Evolutionary conservation across 2,113 vertebrate species (phyloP).

Genomic region (Scopus umbretta): DNA sequence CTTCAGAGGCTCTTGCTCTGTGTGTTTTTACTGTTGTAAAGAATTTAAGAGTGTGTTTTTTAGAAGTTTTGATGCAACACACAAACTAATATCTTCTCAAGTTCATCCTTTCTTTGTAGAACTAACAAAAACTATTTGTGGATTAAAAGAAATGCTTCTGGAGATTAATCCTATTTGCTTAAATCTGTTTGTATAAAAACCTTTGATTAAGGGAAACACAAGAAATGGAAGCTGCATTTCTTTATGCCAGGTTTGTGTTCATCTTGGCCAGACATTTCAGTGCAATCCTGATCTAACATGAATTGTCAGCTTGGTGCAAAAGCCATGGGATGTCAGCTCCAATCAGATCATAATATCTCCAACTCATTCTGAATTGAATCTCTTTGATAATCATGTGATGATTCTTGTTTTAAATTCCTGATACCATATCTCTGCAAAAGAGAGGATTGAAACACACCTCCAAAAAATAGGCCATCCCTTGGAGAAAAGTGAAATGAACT

Average conservation of each 20-base stretch:
- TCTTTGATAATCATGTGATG: neutral
- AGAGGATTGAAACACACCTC: neutral
- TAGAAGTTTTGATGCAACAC: neutral
- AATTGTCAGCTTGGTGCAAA: slow-evolving; percentile 18
- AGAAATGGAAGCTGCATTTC: neutral
- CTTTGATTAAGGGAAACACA: neutral
- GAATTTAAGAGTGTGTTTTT: neutral
- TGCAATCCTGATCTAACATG: neutral
- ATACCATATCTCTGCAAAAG: neutral
- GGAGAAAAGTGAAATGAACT: neutral
- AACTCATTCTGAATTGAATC: neutral
- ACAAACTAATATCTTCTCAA: neutral
- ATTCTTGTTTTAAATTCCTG: neutral
- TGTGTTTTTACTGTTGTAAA: neutral
- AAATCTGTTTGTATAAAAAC: neutral
- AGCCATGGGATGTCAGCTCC: neutral
- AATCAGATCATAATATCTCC: neutral
- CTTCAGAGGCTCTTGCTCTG: neutral
- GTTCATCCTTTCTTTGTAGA: neutral
- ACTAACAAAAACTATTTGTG: neutral
- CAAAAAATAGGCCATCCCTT: neutral
- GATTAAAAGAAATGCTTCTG: neutral
- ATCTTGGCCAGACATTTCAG: neutral
- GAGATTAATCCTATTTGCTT: slow-evolving; percentile 10
- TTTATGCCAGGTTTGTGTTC: neutral